Evolutionary conservation across 2,888 invertebrate species (phyloP).

Genomic region (Atrina japonica): DNA sequence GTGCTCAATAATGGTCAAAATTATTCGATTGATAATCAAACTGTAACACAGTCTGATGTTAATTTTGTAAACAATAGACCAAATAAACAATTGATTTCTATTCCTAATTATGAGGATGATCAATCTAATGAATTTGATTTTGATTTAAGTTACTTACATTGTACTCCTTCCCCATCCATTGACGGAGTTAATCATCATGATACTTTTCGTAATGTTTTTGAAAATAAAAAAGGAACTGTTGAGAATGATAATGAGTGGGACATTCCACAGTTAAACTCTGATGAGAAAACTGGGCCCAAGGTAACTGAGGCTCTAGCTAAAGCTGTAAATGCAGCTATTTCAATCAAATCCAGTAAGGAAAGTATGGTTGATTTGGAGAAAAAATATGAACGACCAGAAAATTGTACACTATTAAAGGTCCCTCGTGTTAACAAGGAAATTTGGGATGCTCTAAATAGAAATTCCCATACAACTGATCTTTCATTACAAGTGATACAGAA

Average conservation of each 20-base stretch:
- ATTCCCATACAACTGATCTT: conserved; percentile 1
- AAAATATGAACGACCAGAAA: conserved; percentile 6
- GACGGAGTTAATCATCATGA: too few species aligned
- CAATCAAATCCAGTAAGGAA: conserved; percentile 10
- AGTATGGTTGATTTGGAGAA: conserved; percentile 10
- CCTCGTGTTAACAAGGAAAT: conserved; percentile 5
- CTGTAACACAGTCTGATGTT: too few species aligned
- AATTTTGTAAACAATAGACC: too few species aligned
- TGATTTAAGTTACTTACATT: too few species aligned
- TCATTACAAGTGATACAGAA: not conserved
- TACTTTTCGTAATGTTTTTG: too few species aligned
- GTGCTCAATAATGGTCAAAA: too few species aligned
- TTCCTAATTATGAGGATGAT: too few species aligned
- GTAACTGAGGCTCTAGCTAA: not conserved
- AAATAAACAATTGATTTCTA: too few species aligned
- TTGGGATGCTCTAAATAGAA: not conserved
- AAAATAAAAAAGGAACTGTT: too few species aligned
- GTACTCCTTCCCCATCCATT: too few species aligned
- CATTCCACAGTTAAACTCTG: not conserved
- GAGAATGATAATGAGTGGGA: not conserved
- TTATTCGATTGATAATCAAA: too few species aligned
- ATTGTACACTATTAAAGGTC: conserved; percentile 2
- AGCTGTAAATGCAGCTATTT: conserved; percentile 16
- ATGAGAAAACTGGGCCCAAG: conserved; percentile 7
- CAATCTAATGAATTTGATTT: too few species aligned